Evolutionary conservation across 2,888 invertebrate genomes (phyloP), one percentile per base, ranked within the genome.

Genomic region (Caenorhabditis wallacei): DNA sequence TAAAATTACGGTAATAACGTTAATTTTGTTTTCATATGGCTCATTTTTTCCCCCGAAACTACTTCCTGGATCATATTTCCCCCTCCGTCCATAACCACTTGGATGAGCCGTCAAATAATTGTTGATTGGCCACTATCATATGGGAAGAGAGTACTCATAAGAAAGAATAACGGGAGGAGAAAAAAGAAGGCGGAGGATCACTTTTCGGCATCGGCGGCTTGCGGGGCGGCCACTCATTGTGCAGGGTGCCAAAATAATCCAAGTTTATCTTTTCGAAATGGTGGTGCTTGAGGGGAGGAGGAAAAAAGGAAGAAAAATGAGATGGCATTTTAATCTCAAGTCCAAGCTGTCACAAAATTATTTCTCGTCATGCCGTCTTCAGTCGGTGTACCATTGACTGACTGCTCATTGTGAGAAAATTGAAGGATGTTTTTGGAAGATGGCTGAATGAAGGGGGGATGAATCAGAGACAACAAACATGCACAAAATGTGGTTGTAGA

Each of bases 191-290:
- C 56, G 54, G 71, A 71, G 70, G 70, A 71, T 79, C 79, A 79
- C 64, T 71, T 79, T 66, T 79, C 79, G 71, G 64, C 64, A 53
- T 35, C 61, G 51, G 63, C 56, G 56, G 66, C 46, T 37, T 56
- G 59, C 64, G 71, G 71, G 40, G 71, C 53, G 79, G 64, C 79
- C 70, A 66, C 70, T 79, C 70, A 79, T 64, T 79, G 70, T 71
- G 79, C 51, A 22, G 71, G 59, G 72, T 72, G 80, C 71, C 66
- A 80, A 80, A 72, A 80, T 80, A 80, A 80, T 80, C 80, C 80
- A 80, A 80, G 80, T 80, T 80, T 80, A 80, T 80, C 80, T 80
- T n/a, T 80, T 74, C 22, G 69, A 80, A 80, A 80, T 69, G 79
- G 59, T 79, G 79, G 59, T 79, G 79, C 71, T 79, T 64, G 64